Base-by-base conservation (phyloP, 2,888 invertebrate species). In the Mongoloraphidia duomilia region DNA sequence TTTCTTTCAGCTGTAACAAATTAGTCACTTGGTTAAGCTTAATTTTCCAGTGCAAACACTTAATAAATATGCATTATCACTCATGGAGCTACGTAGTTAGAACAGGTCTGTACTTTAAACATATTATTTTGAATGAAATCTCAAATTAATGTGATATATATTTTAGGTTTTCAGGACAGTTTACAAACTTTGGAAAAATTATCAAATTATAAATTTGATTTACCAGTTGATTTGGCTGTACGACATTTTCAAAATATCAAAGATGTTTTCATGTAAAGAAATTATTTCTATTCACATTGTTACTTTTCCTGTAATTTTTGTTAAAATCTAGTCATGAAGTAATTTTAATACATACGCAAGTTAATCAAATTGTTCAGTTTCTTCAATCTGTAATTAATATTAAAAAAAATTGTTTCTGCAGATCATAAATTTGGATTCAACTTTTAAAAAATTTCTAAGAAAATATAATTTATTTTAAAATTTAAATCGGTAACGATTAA, bases 181-280 rank as follows among this genome's bases (percentile, higher is more conserved):
- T 72, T 96, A 55, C 84, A 87, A 57, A 87, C 94, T 50, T 73
- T 98, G 59, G 96, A 97, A 62, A 80, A 81, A 49, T 72, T 98
- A 47, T 84, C 85, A 47, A 77, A 79, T 48, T 80, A 85, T 61
- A 84, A 89, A 63, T 97, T 96, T 69, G 86, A 91, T 63, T 74
- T 99, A 61, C 96, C 97, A 0, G 90, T 95, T 12, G 96, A 99
- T 69, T 74, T 97, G 60, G 97, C 98, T 39, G 84, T 98, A 40
- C 81, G 93, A 62, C 95, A 96, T 62, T 93, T 98, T 65, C 90
- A 92, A 65, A 95, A 95, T 72, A 96, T 97, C 66, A 94, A 89
- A 74, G 95, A 96, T 72, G 93, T 91, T 56, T 93, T 93, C 68
- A 79, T 78, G 73, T 90, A 79, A 65, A 40, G 3, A 9, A 10